Conservation (phyloP, 2,113 vertebrate species). For the Gymnorhina tibicen region DNA sequence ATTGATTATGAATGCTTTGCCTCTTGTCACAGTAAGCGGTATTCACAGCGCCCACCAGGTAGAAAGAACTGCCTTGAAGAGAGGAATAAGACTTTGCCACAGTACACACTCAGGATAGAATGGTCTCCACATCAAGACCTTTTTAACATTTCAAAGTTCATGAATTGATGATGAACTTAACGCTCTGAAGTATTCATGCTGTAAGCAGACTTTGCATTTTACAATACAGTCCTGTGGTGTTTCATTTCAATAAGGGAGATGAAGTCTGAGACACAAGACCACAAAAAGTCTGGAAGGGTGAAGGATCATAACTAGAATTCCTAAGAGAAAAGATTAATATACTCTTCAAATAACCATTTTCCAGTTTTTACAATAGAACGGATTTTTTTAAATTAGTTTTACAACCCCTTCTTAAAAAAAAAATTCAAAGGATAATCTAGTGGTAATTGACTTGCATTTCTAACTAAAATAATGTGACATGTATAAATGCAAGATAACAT, state of each 20-base stretch:
- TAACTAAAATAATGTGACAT: not conserved
- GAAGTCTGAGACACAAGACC: not conserved
- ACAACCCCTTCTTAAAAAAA: fast-evolving
- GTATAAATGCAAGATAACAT: not conserved
- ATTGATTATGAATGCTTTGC: not conserved
- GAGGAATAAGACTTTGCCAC: not conserved
- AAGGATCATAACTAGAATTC: not conserved
- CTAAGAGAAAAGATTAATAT: not conserved
- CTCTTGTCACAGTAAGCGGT: not conserved
- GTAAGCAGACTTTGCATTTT: not conserved
- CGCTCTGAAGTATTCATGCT: not conserved
- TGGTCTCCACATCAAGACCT: not conserved
- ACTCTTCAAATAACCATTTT: not conserved
- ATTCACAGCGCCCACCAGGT: not conserved
- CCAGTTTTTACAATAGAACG: not conserved
- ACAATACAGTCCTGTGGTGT: not conserved
- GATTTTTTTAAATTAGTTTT: not conserved
- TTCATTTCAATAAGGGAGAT: not conserved
- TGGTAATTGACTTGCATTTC: not conserved
- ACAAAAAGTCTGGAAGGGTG: not conserved
- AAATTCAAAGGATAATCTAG: not conserved
- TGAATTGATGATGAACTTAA: not conserved
- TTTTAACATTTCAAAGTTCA: not conserved
- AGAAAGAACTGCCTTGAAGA: not conserved
- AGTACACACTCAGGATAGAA: not conserved